A percentile compares a stretch with the other conserved stretches of the same genome.
Conservation (phyloP, 2,113 vertebrate species). For the Pholis gunnellus region DNA sequence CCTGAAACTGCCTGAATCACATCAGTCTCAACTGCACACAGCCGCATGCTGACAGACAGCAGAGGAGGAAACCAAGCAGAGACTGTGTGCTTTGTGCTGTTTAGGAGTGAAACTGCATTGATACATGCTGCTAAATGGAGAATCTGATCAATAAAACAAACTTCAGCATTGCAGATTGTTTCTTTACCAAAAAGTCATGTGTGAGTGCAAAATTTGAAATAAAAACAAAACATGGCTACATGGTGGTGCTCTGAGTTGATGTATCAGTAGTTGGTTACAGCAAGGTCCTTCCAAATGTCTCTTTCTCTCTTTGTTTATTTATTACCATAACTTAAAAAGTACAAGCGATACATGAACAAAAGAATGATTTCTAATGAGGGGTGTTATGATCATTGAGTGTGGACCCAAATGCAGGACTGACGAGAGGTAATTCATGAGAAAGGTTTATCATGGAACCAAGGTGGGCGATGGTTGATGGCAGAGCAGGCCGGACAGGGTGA, state of each 20-base stretch:
- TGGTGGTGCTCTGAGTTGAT: constrained; percentile 25
- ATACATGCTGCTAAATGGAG: constrained; percentile 2
- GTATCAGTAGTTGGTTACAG: constrained; percentile 5
- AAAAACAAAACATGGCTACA: constrained; percentile 24
- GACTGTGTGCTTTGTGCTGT: not conserved
- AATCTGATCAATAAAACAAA: constrained; percentile 13
- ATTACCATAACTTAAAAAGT: no score
- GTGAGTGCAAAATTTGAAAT: constrained; percentile 22
- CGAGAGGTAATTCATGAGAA: no score
- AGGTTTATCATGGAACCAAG: no score
- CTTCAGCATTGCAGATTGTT: constrained; percentile 1
- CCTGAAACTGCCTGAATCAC: constrained; percentile 90
- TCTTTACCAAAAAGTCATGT: not conserved
- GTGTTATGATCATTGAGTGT: no score
- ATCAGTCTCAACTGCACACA: constrained; percentile 72
- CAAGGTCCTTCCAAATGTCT: constrained; percentile 26
- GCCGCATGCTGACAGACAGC: not conserved
- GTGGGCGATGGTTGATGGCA: no score
- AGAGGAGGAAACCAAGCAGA: constrained; percentile 2
- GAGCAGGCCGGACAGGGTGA: no score
- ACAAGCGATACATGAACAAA: no score
- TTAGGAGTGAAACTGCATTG: not conserved
- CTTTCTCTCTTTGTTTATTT: no score
- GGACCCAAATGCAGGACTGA: no score
- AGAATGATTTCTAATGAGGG: no score